Evolutionary conservation across 2,888 invertebrate species (phyloP).

Genomic region (Pseudococcus longispinus): DNA sequence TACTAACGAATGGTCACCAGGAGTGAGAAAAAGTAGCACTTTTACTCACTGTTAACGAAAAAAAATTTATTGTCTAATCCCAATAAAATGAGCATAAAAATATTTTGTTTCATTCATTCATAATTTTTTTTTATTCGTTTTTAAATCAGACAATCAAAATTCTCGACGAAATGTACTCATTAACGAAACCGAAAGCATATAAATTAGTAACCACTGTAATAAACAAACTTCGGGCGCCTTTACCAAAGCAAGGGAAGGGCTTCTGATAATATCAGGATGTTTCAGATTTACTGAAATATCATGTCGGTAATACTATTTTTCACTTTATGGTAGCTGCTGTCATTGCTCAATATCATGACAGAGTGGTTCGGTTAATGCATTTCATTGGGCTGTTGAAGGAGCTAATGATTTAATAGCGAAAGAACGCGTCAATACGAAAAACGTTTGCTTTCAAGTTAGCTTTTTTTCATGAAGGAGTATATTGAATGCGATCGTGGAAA

Average conservation of each 20-base stretch:
- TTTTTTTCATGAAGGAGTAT: neutral
- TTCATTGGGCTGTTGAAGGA: slow-evolving; percentile 5
- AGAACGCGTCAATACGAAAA: neutral
- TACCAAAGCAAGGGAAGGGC: slow-evolving; percentile 25
- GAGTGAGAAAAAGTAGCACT: too few species aligned
- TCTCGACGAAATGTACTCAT: neutral
- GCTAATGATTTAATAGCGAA: neutral
- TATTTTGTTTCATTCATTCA: too few species aligned
- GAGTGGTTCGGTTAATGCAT: neutral
- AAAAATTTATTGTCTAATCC: too few species aligned
- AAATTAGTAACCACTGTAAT: slow-evolving; percentile 47
- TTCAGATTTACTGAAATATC: slow-evolving; percentile 26
- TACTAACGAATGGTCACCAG: too few species aligned
- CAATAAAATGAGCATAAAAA: too few species aligned
- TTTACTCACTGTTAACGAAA: too few species aligned
- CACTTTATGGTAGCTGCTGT: slow-evolving; percentile 3
- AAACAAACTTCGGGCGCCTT: slow-evolving; percentile 19
- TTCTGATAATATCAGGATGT: slow-evolving; percentile 17
- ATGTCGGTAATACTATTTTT: slow-evolving; percentile 18
- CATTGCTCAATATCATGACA: neutral
- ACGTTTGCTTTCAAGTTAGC: neutral
- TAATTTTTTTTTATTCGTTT: neutral
- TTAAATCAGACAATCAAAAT: neutral
- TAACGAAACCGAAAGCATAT: neutral
- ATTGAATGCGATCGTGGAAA: neutral